phyloP scores from a whole-genome alignment of 2,113 vertebrate species.

The Coryphaenoides rupestris region DNA sequence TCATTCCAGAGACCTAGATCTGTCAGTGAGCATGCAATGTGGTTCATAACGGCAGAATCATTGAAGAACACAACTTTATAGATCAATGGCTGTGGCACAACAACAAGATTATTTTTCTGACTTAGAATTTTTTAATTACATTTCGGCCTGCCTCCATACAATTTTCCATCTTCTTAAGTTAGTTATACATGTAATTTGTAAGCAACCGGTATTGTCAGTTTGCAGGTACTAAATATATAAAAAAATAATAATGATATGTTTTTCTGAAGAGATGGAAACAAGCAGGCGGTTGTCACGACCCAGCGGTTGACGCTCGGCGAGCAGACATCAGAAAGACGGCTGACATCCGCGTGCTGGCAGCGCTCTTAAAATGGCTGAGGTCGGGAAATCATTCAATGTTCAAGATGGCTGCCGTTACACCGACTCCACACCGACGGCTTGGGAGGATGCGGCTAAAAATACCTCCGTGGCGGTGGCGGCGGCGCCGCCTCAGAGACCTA shows the following conservation, averaged over 20 bases:
- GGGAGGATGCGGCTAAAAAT: slow-evolving; percentile 47
- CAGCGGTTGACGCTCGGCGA: neutral
- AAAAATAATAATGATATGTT: neutral
- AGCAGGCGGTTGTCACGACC: neutral
- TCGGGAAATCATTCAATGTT: slow-evolving; percentile 41
- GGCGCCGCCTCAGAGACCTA: slow-evolving; percentile 54
- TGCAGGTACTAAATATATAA: neutral
- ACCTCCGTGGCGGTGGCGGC: slow-evolving; percentile 27
- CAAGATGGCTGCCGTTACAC: slow-evolving; percentile 53
- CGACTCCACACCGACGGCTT: slow-evolving; percentile 30
- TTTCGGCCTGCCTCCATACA: too few relatives aligned
- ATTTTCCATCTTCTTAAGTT: too few relatives aligned
- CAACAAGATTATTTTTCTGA: too few relatives aligned
- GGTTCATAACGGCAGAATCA: too few relatives aligned
- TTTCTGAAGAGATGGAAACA: slow-evolving; percentile 15
- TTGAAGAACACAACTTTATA: too few relatives aligned
- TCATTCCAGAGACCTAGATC: slow-evolving; percentile 23
- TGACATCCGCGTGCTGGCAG: neutral
- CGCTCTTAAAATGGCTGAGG: slow-evolving; percentile 51
- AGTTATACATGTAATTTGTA: too few relatives aligned
- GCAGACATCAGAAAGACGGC: neutral
- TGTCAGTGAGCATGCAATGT: too few relatives aligned
- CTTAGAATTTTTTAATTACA: too few relatives aligned
- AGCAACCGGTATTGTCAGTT: too few relatives aligned
- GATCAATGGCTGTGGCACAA: too few relatives aligned